phyloP scores from a whole-genome alignment of 2,888 invertebrate genomes.

The Philonicus albiceps region DNA sequence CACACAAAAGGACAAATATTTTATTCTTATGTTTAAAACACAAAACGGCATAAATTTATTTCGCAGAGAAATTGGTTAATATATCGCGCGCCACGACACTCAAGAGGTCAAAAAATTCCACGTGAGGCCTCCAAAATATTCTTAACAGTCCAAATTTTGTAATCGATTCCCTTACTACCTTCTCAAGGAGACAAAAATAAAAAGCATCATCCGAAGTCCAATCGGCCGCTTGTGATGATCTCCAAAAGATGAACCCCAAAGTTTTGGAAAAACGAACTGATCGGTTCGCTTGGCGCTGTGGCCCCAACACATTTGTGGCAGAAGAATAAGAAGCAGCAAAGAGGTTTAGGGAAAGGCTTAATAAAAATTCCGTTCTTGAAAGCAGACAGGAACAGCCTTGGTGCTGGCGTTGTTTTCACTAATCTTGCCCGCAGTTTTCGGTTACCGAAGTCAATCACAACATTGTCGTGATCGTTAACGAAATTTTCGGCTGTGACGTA shows the following conservation, averaged over 20 bases:
- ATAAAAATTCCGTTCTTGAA: slow-evolving; percentile 21
- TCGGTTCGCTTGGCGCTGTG: not conserved
- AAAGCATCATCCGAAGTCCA: not conserved
- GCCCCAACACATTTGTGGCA: not conserved
- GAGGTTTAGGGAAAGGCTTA: not conserved
- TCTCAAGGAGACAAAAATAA: slow-evolving; percentile 8
- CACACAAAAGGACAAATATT: too few relatives aligned
- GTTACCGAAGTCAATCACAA: not conserved
- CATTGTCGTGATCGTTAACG: not conserved
- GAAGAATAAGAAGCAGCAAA: not conserved
- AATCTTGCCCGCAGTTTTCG: not conserved
- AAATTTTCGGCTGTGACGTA: slow-evolving; percentile 19
- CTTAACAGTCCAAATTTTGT: slow-evolving; percentile 1
- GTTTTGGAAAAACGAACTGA: not conserved
- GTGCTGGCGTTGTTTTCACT: not conserved
- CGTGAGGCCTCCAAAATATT: not conserved
- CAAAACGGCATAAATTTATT: not conserved
- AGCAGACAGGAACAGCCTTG: not conserved
- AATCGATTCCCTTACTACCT: not conserved
- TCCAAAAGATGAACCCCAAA: not conserved
- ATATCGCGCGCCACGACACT: not conserved
- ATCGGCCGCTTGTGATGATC: not conserved
- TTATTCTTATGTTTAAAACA: not conserved
- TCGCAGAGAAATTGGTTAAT: not conserved
- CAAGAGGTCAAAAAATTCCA: slow-evolving; percentile 6